Evolutionary conservation across 2,888 invertebrate genomes (phyloP), one percentile per base, ranked within the genome.

Genomic region (Philopedon plagiatum): DNA sequence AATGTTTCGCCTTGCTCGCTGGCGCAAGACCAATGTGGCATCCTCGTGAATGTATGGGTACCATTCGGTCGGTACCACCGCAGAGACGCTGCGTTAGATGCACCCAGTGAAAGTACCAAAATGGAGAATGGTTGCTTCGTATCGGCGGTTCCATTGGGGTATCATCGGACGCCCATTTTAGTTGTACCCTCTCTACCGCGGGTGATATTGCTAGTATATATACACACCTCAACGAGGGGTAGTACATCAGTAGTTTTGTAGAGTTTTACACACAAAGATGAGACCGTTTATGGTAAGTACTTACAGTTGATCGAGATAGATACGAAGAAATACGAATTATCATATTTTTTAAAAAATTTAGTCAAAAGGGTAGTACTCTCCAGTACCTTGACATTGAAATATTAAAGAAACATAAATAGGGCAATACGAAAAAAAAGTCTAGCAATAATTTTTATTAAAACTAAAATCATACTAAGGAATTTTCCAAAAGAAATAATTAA

Each of bases 191-290:
- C 73, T 73, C 73, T 56, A 66, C 44, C 21, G 15, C 44, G 54
- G 44, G 19, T n/a, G 19, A 57, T 65, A 63, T 60, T 26, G 5
- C 41, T 29, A 18, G 61, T 75, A 75, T 75, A 75, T 72, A 75
- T 69, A 72, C 72, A 75, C 75, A 70, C 75, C 75, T 75, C 56
- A 62, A 21, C 32, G 39, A 62, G 66, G 75, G 75, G 69, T 72
- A 69, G 72, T 46, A 32, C 34, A 72, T 75, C 66, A 75, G 74
- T 74, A 63, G 66, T 57, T 73, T 69, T 29, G 51, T 68, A 44
- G 56, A 66, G 44, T 69, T 60, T 63, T 71, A 34, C 34, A 32
- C 56, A 58, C 39, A 60, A 54, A 72, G 60, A 75, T 75, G 75
- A 73, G 44, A 60, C 73, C 68, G 19, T 73, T 75, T 63, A 26